Base-by-base conservation (phyloP, 2,888 invertebrate genomes). In the Cheilosia vernalis region DNA sequence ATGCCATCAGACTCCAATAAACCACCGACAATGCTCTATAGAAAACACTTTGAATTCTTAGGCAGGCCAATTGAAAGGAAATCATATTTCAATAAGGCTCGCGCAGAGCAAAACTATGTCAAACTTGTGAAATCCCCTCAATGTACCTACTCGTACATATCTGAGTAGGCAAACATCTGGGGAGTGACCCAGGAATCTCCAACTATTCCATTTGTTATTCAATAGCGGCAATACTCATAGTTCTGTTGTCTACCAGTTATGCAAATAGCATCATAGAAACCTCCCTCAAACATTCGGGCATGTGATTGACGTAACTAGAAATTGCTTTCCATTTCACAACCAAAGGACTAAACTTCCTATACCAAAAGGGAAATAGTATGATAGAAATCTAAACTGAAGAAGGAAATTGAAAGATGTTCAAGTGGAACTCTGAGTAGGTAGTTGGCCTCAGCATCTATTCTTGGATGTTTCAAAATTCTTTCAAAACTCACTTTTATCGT, bases 281-380 rank as follows among this genome's bases (percentile, higher is more conserved):
- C 19, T 33, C 33, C 33, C 10, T 33, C 33, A 33, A 33, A 56
- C 24, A 33, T 56, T 33, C 19, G 17, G 37, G 9, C 19, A 30
- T 56, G 56, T 37, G 33, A 56, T 56, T 56, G 56, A 33, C 56
- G 33, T 56, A 17, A 13, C n/a, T 13, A 56, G 56, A 33, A 33
- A 56, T 56, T 56, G 56, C 37, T 56, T 56, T 56, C 19, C 7
- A 24, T 55, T 47, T 3, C 19, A 47, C 47, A 47, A 17, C 42
- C n/a, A 7, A 42, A 44, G 37, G 37, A 37, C 37, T 13, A 13
- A n/a, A 44, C n/a, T 17, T 44, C 44, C 44, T 15, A 24, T 24
- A 17, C 17, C 13, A 47, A 2, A 17, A 17, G 15, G n/a, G 15
- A 2, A 44, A 13, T 15, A n/a, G 17, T 19, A 47, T 10, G 47